Base-by-base conservation (phyloP, 2,797 vertebrate genomes). In the Apodemus agrarius region DNA sequence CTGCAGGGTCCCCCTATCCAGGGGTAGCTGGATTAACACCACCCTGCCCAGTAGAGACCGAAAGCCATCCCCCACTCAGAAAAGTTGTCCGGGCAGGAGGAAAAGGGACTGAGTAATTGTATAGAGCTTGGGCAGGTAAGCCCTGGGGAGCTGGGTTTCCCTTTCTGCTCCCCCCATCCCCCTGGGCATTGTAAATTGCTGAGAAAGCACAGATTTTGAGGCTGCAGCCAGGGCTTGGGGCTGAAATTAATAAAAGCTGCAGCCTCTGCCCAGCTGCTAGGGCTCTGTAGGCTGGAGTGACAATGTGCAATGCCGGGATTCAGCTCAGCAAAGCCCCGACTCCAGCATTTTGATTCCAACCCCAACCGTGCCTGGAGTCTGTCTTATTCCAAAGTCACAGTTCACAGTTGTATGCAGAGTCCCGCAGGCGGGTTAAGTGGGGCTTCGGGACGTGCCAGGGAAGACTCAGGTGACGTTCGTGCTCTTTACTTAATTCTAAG, bases 11-110 rank as follows among this genome's bases (percentile, higher is more conserved):
- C 22, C n/a, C n/a, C n/a, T n/a, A n/a, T n/a, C n/a, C n/a, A n/a
- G 46, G 49, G 61, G 61, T 85, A 19, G 29, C 40, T 84, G 82
- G 40, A 65, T 63, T 17, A 61, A 40, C 26, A 65, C 16, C 43
- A 46, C 24, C 34, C 31, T 43, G 43, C n/a, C 37, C 59, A 4
- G 34, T 67, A 29, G 6, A 72, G 16, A 61, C 63, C 1, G 9
- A 75, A 61, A 89, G 6, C 31, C 69, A n/a, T n/a, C n/a, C n/a
- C n/a, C 46, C 10, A 65, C 72, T 72, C 57, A 80, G 84, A 91
- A 97, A 98, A 98, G 97, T 98, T 98, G 86, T 19, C 0, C 12
- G 59, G 74, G 57, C 49, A 54, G 59, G 43, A 79, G 75, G 72
- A 37, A 89, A 90, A 83, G 76, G 63, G 54, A 59, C 21, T 5